These are phyloP conservation scores for Muricea muricata DNA, from an alignment of 92 coral and sea anemone species.

Conservation along the genomic window DNA sequence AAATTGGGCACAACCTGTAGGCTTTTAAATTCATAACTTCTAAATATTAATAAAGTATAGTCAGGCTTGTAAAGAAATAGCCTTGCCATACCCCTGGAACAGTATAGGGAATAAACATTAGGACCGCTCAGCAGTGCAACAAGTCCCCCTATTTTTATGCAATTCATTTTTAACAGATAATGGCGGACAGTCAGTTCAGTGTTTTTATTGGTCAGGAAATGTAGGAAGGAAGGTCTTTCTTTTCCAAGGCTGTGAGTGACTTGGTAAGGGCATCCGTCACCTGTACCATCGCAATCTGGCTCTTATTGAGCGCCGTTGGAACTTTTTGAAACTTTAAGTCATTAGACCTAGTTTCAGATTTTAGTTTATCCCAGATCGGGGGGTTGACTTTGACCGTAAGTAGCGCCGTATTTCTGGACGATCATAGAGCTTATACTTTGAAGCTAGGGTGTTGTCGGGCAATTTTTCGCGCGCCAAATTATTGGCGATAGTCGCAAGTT, in stretches of 20 bases:
- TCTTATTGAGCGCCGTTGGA: not conserved
- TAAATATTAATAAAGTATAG: too few relatives aligned
- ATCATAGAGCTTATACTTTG: not conserved
- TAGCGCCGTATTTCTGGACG: slow-evolving; percentile 5
- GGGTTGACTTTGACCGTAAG: not conserved
- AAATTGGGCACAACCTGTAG: too few relatives aligned
- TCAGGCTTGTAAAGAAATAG: too few relatives aligned
- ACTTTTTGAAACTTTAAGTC: slow-evolving; percentile 21
- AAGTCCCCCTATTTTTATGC: too few relatives aligned
- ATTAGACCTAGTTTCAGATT: slow-evolving; percentile 21
- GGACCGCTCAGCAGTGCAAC: too few relatives aligned
- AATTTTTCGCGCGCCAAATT: slow-evolving; percentile 18
- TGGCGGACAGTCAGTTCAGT: too few relatives aligned
- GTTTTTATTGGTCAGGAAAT: too few relatives aligned
- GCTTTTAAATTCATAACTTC: too few relatives aligned
- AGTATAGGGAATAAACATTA: too few relatives aligned
- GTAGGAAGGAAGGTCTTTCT: not conserved
- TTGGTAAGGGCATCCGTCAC: slow-evolving; percentile 9
- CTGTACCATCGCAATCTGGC: slow-evolving; percentile 2
- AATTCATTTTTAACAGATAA: too few relatives aligned
- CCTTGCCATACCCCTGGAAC: too few relatives aligned
- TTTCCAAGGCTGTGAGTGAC: not conserved
- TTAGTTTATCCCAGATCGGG: not conserved
- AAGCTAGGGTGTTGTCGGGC: not conserved
- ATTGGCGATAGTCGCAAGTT: slow-evolving; percentile 27